Percentiles rank a stretch among this genome's conserved stretches.
Evolutionary conservation across 2,113 vertebrate species (phyloP).

Genomic region (Ammospiza caudacuta): DNA sequence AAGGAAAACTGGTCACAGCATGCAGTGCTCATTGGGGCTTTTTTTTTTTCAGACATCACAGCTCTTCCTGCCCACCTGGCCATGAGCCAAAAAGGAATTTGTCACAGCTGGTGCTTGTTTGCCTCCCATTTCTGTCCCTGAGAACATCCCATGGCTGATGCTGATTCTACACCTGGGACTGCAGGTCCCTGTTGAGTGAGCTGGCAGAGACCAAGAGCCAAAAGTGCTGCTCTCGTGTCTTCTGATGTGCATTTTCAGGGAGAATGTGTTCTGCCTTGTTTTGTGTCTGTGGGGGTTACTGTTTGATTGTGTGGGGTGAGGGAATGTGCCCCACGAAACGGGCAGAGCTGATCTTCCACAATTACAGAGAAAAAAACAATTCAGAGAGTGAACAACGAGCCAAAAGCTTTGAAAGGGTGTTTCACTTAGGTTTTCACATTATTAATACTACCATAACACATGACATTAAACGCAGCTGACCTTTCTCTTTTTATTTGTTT

Average conservation of each 20-base stretch:
- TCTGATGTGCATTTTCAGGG: neutral
- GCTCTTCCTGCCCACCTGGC: neutral
- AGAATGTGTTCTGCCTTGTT: neutral
- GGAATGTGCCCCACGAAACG: neutral
- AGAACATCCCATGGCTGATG: neutral
- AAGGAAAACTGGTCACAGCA: neutral
- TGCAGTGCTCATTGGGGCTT: rapidly evolving
- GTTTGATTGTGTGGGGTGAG: neutral
- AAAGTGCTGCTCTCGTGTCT: neutral
- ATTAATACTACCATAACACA: neutral
- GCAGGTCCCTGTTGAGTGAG: neutral
- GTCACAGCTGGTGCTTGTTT: neutral
- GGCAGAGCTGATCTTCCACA: neutral
- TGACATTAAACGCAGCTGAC: neutral
- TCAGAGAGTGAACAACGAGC: neutral
- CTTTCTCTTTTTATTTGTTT: constrained; percentile 3
- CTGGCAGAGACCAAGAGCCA: neutral
- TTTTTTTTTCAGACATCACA: neutral
- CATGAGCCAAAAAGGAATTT: neutral
- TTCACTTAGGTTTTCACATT: neutral
- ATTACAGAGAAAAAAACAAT: neutral
- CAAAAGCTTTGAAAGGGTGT: neutral
- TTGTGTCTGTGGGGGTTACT: neutral
- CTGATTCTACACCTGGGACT: neutral
- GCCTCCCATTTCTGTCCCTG: neutral